Conservation (phyloP, 2,113 vertebrate species). For the Engystomops pustulosus region DNA sequence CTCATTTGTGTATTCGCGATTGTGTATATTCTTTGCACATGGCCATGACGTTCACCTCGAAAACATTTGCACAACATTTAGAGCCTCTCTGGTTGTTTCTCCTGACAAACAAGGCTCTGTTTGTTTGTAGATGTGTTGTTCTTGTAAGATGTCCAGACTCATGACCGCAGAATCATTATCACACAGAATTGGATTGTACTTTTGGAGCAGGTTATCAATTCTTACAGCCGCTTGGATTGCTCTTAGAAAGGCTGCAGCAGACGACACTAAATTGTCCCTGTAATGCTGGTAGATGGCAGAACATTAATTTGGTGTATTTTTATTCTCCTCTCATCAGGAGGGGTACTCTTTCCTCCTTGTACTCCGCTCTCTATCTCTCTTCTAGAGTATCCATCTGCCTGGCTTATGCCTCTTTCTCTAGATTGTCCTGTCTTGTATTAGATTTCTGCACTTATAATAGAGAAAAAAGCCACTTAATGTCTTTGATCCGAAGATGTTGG, state of each 20-base stretch:
- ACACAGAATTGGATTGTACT: conserved; percentile 50
- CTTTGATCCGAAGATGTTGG: background rate
- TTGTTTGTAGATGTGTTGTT: conserved; percentile 47
- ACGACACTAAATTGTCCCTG: background rate
- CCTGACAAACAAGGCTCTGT: background rate
- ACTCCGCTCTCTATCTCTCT: background rate
- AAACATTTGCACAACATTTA: conserved; percentile 10
- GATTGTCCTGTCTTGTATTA: conserved; percentile 3
- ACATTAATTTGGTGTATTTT: background rate
- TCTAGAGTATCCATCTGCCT: background rate
- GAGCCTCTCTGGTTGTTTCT: background rate
- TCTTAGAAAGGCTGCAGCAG: conserved; percentile 33
- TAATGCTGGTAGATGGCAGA: background rate
- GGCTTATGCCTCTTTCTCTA: background rate
- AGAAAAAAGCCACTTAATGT: background rate
- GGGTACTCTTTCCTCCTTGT: background rate
- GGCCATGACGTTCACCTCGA: background rate
- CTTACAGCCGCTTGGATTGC: background rate
- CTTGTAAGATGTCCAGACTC: conserved; percentile 53
- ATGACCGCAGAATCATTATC: conserved; percentile 57
- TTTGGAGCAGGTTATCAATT: conserved; percentile 45
- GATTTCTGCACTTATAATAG: background rate
- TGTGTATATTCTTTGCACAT: background rate
- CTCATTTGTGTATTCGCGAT: too few species aligned
- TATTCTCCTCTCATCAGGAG: background rate